Evolutionary conservation across 2,888 invertebrate genomes (phyloP).

Genomic region (Agonum fuliginosum): DNA sequence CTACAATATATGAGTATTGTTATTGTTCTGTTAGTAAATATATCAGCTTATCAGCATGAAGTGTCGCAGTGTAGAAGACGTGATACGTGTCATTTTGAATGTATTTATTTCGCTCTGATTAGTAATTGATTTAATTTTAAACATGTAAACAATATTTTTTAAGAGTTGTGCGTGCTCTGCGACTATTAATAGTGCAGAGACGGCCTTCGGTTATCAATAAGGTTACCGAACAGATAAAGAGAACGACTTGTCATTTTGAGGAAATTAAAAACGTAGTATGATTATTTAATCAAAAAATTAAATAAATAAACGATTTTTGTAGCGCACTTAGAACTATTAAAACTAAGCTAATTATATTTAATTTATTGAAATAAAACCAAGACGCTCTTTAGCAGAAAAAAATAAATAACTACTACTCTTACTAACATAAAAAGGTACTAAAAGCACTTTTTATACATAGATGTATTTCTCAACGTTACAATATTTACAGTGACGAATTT

Average conservation of each 20-base stretch:
- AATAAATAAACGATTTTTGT: constrained; percentile 3
- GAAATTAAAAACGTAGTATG: not conserved
- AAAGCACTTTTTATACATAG: no score
- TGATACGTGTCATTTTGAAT: constrained; percentile 7
- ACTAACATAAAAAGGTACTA: no score
- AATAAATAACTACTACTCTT: no score
- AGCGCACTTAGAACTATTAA: no score
- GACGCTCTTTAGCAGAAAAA: no score
- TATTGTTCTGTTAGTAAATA: not conserved
- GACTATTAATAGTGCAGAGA: constrained; percentile 10
- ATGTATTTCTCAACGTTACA: no score
- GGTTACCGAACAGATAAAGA: not conserved
- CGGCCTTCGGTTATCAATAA: constrained; percentile 27
- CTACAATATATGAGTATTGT: not conserved
- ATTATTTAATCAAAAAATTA: not conserved
- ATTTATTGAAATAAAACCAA: no score
- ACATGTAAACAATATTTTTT: constrained; percentile 34
- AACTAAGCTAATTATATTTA: no score
- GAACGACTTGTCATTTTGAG: not conserved
- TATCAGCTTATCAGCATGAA: no score
- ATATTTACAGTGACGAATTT: no score
- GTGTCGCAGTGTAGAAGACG: not conserved
- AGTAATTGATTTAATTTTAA: constrained; percentile 25
- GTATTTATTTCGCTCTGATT: not conserved
- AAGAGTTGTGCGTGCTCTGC: not conserved